Percentiles rank a stretch among this genome's conserved stretches.
These are phyloP conservation scores for Neoitamus cyanurus DNA, from an alignment of 2,888 invertebrate genomes.

Conservation along the genomic window DNA sequence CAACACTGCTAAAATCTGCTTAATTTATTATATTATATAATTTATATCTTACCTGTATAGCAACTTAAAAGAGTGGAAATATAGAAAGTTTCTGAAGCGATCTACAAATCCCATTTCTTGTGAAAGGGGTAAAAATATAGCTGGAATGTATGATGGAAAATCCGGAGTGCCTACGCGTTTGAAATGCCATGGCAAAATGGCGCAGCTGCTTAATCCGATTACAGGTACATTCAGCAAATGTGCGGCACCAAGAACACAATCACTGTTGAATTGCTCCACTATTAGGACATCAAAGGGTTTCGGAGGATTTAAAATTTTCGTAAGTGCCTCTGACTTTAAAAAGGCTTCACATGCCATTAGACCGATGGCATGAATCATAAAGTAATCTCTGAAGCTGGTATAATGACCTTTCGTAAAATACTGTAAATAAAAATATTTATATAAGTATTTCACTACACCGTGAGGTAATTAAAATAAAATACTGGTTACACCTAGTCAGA, in stretches of 20 bases:
- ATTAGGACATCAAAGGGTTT: slow-evolving; percentile 75
- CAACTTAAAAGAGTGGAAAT: slow-evolving; percentile 57
- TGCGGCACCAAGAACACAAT: slow-evolving; percentile 76
- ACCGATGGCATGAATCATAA: slow-evolving; percentile 62
- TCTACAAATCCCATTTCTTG: slow-evolving; percentile 66
- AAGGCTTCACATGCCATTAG: slow-evolving; percentile 61
- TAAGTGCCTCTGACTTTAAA: slow-evolving; percentile 62
- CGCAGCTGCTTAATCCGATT: slow-evolving; percentile 69
- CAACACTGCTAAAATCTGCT: too few relatives aligned
- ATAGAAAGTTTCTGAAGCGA: slow-evolving; percentile 67
- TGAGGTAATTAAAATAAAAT: too few relatives aligned
- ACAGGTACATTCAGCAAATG: slow-evolving; percentile 73
- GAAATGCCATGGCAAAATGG: slow-evolving; percentile 73
- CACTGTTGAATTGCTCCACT: slow-evolving; percentile 77
- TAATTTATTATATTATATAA: too few relatives aligned
- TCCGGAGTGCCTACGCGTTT: slow-evolving; percentile 70
- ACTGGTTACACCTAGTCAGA: too few relatives aligned
- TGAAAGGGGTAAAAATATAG: slow-evolving; percentile 67
- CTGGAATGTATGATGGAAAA: slow-evolving; percentile 71
- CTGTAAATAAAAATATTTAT: slow-evolving; percentile 54
- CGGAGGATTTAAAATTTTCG: slow-evolving; percentile 63
- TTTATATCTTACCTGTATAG: slow-evolving; percentile 58
- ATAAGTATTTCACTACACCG: too few relatives aligned
- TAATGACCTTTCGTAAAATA: slow-evolving; percentile 59
- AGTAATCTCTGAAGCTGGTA: slow-evolving; percentile 61